Evolutionary conservation across 2,113 vertebrate species (phyloP), one percentile per base, ranked within the genome.

Genomic region (Syngnathus scovelli): DNA sequence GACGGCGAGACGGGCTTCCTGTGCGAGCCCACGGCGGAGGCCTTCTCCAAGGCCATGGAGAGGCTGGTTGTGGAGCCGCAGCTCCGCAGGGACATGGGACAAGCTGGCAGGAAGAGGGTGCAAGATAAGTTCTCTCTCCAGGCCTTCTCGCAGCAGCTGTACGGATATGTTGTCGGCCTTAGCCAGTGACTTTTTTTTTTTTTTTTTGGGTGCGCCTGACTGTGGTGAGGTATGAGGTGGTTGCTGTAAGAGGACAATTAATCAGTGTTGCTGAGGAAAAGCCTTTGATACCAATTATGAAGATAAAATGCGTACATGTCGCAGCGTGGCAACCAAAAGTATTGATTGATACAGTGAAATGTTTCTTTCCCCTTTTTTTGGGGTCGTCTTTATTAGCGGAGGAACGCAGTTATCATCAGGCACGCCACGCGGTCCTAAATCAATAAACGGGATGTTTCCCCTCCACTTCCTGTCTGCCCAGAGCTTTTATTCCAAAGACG

Each of bases 1-100:
- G 89, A 97, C 19, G 90, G 88, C 0, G 86, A 95, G 78, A 98
- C 97, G 0, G 97, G 96, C 33, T 98, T 96, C 83, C 86, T 99
- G 39, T 95, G 95, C 60, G 89, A 94, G 73, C 92, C 96, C 71
- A 85, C 91, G 4, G 92, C 95, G 0, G 84, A 84, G 0, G 81
- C 85, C 58, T 99, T 98, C 60, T 92, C 95, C 16, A 84, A 92
- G 75, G 94, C 95, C 58, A 96, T 99, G 91, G 90, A 93, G 88
- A 92, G 88, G 78, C 92, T 98, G 21, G 86, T 95, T 62, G 86
- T 61, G 72, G 88, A 95, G 71, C 92, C 93, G 11, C 85, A 89
- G 77, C 91, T 99, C 71, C 94, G 92, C 82, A 82, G 85, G 62
- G 85, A 81, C 44, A 93, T 99, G 95, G 96, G 96, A 67, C 87